Conservation (phyloP, 1,140 invertebrate species). For the Venturia canescens region DNA sequence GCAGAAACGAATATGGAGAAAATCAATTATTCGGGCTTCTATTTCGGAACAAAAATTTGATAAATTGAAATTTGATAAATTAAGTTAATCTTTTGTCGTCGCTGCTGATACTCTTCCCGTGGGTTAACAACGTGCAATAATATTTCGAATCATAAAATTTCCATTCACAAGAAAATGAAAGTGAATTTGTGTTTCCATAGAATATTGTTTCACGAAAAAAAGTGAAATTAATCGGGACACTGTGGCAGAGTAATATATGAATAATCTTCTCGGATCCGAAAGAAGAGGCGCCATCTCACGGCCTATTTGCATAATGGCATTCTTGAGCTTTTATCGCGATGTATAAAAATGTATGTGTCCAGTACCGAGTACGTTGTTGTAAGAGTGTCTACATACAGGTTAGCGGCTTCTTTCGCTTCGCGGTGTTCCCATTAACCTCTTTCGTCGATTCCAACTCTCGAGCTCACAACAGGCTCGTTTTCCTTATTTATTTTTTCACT, state of each 20-base stretch:
- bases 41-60: too few species aligned
- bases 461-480: slow-evolving; percentile 48
- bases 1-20: too few species aligned
- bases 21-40: too few species aligned
- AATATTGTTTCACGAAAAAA: background rate
- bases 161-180: too few species aligned
- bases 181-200: too few species aligned
- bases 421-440: slow-evolving; percentile 53
- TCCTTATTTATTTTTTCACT: slow-evolving; percentile 49
- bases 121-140: too few species aligned
- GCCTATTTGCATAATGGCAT: slow-evolving; percentile 63
- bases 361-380: slow-evolving; percentile 35
- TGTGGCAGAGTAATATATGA: slow-evolving; percentile 33
- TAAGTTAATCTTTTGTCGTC: too few species aligned
- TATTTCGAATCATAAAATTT: too few species aligned
- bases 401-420: slow-evolving; percentile 50
- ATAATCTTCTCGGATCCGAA: slow-evolving; percentile 29
- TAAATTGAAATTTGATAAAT: too few species aligned
- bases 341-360: slow-evolving; percentile 49
- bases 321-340: slow-evolving; percentile 64
- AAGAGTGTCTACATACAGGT: slow-evolving; percentile 13
- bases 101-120: too few species aligned
- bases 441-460: slow-evolving; percentile 47
- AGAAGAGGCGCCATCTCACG: slow-evolving; percentile 13
- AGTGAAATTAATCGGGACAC: slow-evolving; percentile 23